Evolutionary conservation across 2,888 invertebrate genomes (phyloP), one percentile per base, ranked within the genome.

Genomic region (Chrysotoxum bicinctum): DNA sequence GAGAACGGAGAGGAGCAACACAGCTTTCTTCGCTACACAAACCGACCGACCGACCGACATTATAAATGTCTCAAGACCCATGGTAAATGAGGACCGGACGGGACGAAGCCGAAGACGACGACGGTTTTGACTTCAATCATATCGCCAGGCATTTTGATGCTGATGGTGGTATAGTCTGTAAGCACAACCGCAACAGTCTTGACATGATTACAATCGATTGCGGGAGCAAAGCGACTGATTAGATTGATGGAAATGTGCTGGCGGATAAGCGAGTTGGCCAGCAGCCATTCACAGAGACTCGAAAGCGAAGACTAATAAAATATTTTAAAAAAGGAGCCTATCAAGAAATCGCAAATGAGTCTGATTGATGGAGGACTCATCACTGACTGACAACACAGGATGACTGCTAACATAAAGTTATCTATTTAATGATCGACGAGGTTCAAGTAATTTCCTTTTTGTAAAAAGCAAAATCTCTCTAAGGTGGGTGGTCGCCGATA

Each of bases 61-160:
- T 43, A 30, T 40, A 43, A 16, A 66, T 21, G 43, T 40, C 32
- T 16, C n/a, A 23, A 43, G 64, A 21, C 45, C 9, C 10, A 30
- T 12, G 32, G 26, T 12, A 48, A 16, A 45, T 30, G 30, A 40
- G 21, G 26, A 52, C 35, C 9, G 43, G 56, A 69, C 60, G 50
- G 60, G 50, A 81, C n/a, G 62, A 73, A 6, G 19, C 16, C 32
- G 16, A 37, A 14, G 23, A 23, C 23, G 1, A 23, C 50, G 23
- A 50, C 50, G 76, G 62, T 81, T 85, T 85, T 85, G 85, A 81
- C 85, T 85, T 85, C 85, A 85, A 85, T 85, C 85, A 85, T 85
- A 85, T 85, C 85, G 85, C 80, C 80, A 81, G 56, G 75, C 84
- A 76, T 84, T 84, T 84, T 72, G 75, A 84, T 79, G 40, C 48